A percentile compares a stretch with the other conserved stretches of the same genome.
These are phyloP conservation scores for Trichogramma dendrolimi DNA, from an alignment of 2,888 invertebrate species.

Conservation along the genomic window DNA sequence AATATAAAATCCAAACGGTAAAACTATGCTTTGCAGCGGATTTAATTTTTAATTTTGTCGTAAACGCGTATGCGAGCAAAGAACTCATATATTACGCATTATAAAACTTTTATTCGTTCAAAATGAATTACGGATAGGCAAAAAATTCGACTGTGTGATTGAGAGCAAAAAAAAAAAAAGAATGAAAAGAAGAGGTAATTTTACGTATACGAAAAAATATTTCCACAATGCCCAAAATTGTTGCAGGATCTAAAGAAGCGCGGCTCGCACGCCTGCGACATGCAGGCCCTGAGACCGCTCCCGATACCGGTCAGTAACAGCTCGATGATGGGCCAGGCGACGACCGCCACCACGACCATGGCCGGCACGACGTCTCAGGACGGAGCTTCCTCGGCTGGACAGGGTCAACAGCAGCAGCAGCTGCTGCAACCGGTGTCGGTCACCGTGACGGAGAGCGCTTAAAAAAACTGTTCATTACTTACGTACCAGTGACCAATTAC, in stretches of 20 bases:
- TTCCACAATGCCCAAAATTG: constrained; percentile 35
- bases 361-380: constrained; percentile 39
- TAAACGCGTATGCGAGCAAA: no score
- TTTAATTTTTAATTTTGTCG: no score
- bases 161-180: background rate
- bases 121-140: no score
- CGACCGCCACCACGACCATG: constrained; percentile 42
- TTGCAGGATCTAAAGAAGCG: constrained; percentile 53
- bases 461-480: constrained; percentile 32
- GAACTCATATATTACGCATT: no score
- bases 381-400: constrained; percentile 36
- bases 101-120: no score
- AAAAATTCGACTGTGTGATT: constrained; percentile 34
- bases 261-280: constrained; percentile 52
- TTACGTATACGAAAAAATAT: background rate
- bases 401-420: constrained; percentile 27
- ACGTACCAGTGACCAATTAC: constrained; percentile 24
- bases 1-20: no score
- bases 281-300: constrained; percentile 52
- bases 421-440: constrained; percentile 36
- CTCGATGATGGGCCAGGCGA: constrained; percentile 21
- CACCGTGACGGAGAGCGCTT: constrained; percentile 49
- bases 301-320: constrained; percentile 39
- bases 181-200: background rate
- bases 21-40: no score